Evolutionary conservation across 2,888 invertebrate species (phyloP), one percentile per base, ranked within the genome.

Genomic region (Epirrita christyi): DNA sequence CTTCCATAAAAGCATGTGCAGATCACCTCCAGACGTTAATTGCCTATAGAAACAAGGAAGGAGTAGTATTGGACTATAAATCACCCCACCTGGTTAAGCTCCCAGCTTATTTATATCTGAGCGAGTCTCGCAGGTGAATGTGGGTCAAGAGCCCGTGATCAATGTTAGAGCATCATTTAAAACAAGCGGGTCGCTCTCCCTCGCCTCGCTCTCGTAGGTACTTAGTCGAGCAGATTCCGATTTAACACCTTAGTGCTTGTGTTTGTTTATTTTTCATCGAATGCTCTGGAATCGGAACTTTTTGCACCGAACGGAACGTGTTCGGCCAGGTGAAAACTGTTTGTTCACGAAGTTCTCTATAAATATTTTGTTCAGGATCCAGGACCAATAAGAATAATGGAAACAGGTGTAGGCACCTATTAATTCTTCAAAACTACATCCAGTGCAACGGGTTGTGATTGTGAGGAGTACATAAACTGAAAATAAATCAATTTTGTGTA

Each of bases 81-180:
- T 60, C 52, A 59, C 47, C 55, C 51, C 58, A 59, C 55, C 59
- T 64, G 61, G 55, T 57, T 55, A 61, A 61, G 52, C 64, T 59
- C 59, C 50, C 37, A 50, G 47, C 61, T 55, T 58, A 58, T 58
- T 57, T 61, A 56, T 49, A 55, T 55, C 59, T 46, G 37, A 48
- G 9, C 7, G 41, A 52, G 14, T 10, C 42, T 53, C 32, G 37
- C 44, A 52, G 38, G 45, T 49, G 41, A 54, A 64, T 56, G 52
- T 56, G 44, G 61, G 63, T 64, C 61, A 59, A 59, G 61, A 64
- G 46, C 58, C 49, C 55, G 59, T 64, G 61, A 64, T 64, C 63
- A 64, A 64, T 61, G 58, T 45, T 45, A 45, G 46, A 59, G 54
- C 58, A 63, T 64, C 63, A 54, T 61, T 61, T 63, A 61, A 58